Conservation (phyloP, 2,888 invertebrate species). For the Cataglyphis altisquamis region DNA sequence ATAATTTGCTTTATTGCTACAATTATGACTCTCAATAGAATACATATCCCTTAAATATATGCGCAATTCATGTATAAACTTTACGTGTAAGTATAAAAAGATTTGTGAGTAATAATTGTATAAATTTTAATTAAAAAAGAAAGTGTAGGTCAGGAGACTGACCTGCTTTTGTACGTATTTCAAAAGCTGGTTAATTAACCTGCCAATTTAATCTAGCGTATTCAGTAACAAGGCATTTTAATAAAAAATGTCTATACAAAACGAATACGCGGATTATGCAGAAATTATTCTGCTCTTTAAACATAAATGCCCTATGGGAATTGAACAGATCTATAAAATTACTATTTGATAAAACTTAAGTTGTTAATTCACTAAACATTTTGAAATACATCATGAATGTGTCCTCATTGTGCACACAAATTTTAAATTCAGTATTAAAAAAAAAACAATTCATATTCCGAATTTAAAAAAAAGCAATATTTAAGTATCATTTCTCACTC, state of each 20-base stretch:
- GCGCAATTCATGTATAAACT: conserved; percentile 56
- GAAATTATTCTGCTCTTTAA: not conserved
- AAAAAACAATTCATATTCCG: not conserved
- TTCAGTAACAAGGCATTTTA: conserved; percentile 63
- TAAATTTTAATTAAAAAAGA: not conserved
- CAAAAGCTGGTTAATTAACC: conserved; percentile 77
- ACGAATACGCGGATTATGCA: conserved; percentile 64
- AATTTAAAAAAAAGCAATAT: not conserved
- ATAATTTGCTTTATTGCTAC: not conserved
- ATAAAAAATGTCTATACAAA: conserved; percentile 60
- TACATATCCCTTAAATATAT: conserved; percentile 67
- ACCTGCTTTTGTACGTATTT: conserved; percentile 66
- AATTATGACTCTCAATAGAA: not conserved
- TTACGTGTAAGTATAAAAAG: conserved; percentile 56
- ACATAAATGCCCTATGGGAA: not conserved
- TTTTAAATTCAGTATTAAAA: conserved; percentile 20
- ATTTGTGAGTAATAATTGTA: conserved; percentile 18
- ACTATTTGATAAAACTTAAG: conserved; percentile 9
- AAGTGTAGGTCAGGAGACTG: conserved; percentile 76
- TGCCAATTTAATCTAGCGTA: conserved; percentile 63
- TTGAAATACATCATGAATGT: conserved; percentile 50
- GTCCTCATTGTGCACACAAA: conserved; percentile 68
- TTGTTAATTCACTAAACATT: not conserved
- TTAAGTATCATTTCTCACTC: conserved; percentile 31
- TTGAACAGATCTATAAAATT: not conserved